Percentiles rank a stretch among this genome's conserved stretches.
phyloP scores from a whole-genome alignment of 1,140 invertebrate genomes.

The Drosophila orosa region DNA sequence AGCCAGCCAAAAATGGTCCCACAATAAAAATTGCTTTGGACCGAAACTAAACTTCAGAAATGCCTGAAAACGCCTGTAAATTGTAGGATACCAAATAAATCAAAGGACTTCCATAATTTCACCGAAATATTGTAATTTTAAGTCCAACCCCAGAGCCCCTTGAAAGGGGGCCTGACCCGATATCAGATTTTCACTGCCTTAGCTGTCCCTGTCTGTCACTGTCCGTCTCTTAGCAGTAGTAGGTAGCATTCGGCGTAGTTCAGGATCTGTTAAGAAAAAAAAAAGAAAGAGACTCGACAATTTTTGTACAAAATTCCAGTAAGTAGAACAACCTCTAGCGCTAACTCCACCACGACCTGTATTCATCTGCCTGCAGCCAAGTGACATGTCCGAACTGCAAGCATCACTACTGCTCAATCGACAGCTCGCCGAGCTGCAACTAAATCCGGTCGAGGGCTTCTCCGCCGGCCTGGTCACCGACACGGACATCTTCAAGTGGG shows the following conservation, averaged over 20 bases:
- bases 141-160: neutral
- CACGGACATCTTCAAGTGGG: slow-evolving; percentile 99
- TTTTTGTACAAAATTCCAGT: slow-evolving; percentile 71
- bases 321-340: slow-evolving; percentile 21
- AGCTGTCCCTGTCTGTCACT: slow-evolving; percentile 45
- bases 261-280: slow-evolving; percentile 25
- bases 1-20: too few species aligned
- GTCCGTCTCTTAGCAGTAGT: slow-evolving; percentile 35
- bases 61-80: too few species aligned
- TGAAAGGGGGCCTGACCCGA: neutral
- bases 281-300: slow-evolving; percentile 53
- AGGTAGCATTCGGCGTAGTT: slow-evolving; percentile 54
- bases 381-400: slow-evolving; percentile 94
- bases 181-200: neutral
- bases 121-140: neutral
- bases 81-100: too few species aligned
- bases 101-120: too few species aligned
- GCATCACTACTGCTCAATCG: slow-evolving; percentile 96
- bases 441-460: slow-evolving; percentile 93
- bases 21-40: too few species aligned
- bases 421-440: slow-evolving; percentile 97
- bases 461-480: slow-evolving; percentile 97
- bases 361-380: slow-evolving; percentile 9
- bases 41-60: too few species aligned
- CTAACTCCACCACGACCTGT: neutral